Evolutionary conservation across 2,888 invertebrate species (phyloP), one percentile per base, ranked within the genome.

Genomic region (Psococerastis gibbosa): DNA sequence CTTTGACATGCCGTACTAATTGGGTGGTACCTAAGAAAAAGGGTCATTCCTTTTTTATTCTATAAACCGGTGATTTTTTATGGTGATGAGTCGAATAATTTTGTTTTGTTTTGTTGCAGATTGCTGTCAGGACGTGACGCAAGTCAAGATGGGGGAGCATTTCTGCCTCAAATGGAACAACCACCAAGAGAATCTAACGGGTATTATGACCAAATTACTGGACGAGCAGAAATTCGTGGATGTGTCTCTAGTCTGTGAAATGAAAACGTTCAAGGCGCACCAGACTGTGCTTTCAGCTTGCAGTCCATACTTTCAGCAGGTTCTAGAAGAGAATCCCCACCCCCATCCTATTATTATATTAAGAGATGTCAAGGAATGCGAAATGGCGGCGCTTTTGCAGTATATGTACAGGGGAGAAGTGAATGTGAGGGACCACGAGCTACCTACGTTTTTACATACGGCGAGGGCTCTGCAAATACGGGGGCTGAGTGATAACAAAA

Each of bases 131-230:
- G 20, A 38, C 38, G 38, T 38, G 8, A 38, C 38, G 20, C 17
- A 17, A 22, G 38, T 38, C 46, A 49, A 35, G 41, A 71, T 67
- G 64, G 69, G 69, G 59, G 68, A 68, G 60, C 85, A 87, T 72
- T 88, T 85, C 70, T 85, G 85, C 69, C 75, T 88, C 64, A 80
- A 85, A 71, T 88, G 87, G 87, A 85, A 87, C 74, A 88, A 87
- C 71, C 87, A 87, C 70, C 84, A 82, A 61, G 79, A 72, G 67
- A 87, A 87, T 69, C 71, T 88, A 66, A 85, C 85, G 61, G 85
- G 85, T 67, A 85, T 87, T 60, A 73, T 87, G 57, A 81, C 80
- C 60, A 83, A 83, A 61, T 71, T 87, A 60, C 69, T 87, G 58
- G 79, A 84, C 64, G 73, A 85, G 62, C 87, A 87, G 68, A 81